These are phyloP conservation scores for Drosophila subpulchrella DNA, from an alignment of 1,140 invertebrate genomes.

Conservation along the genomic window DNA sequence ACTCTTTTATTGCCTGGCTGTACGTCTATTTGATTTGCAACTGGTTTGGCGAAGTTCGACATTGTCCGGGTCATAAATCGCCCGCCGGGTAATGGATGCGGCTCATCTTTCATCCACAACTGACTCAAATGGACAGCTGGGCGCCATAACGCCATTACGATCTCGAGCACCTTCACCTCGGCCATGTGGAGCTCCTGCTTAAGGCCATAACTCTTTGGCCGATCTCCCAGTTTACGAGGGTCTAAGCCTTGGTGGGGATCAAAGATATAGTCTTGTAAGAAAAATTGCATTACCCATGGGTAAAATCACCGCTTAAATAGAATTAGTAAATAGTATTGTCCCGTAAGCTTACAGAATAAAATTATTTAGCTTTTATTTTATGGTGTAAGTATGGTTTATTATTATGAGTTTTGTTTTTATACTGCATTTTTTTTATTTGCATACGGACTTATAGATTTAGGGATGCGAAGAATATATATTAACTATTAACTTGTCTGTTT, in stretches of 20 bases:
- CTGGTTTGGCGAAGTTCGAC: conserved; percentile 19
- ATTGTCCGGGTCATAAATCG: conserved; percentile 12
- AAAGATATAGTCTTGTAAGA: neutral
- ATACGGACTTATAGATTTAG: no score
- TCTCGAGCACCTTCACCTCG: conserved; percentile 7
- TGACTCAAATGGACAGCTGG: conserved; percentile 13
- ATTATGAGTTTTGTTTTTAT: no score
- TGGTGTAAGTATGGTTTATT: no score
- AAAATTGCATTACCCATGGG: neutral
- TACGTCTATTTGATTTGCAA: conserved; percentile 20
- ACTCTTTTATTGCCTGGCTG: conserved; percentile 9
- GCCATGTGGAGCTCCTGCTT: neutral
- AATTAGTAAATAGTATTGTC: no score
- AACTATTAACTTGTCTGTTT: no score
- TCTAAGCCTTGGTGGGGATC: neutral
- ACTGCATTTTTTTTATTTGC: no score
- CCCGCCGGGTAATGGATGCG: conserved; percentile 12
- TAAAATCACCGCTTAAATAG: no score
- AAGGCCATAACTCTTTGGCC: conserved; percentile 6
- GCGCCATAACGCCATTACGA: conserved; percentile 7
- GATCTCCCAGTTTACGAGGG: conserved; percentile 10
- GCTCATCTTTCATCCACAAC: conserved; percentile 25
- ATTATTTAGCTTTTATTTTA: no score
- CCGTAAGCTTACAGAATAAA: no score
- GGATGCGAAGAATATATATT: no score